Base-by-base conservation (phyloP, 2,888 invertebrate species). In the Cryptophagus acutangulus region DNA sequence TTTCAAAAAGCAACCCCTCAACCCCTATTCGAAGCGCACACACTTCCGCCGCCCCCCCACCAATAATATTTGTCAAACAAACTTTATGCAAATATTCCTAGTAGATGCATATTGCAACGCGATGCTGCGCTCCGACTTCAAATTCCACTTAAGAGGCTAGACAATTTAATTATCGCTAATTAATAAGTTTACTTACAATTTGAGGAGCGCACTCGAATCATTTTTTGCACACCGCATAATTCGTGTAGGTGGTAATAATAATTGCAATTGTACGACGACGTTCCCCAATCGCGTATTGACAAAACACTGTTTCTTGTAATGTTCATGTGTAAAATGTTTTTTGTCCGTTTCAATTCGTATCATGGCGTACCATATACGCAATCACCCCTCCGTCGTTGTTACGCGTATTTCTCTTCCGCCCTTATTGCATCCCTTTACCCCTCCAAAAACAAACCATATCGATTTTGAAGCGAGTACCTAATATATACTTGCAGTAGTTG, bases 381-480 rank as follows among this genome's bases (percentile, higher is more conserved):
- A 51, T 59, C 54, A 45, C 50, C 49, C 55, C 54, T 53, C 34
- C 16, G 26, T 17, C 33, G 16, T 44, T 36, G 50, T 49, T 54
- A 54, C 58, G 60, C 53, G 57, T 58, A 57, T 59, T 61, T 55
- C 61, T 58, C 58, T 63, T 62, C 60, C 63, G 60, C 60, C 59
- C 61, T 58, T 58, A 60, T 57, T 59, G 51, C 56, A 38, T 41
- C 41, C 48, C 45, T 41, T 42, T 41, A 43, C 49, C 58, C 62
- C 63, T 57, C 62, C 57, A 62, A 67, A 67, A 70, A 70, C 67
- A 68, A 66, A 67, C 69, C 66, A 65, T 70, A 71, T 71, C 70
- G 71, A 71, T 71, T 71, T 70, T 69, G 63, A 66, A 65, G 65
- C 64, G 58, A 58, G 59, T 59, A 65, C 61, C 63, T 64, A 63